Evolutionary conservation across 2,797 vertebrate species (phyloP).

Genomic region (Myotis vivesi): DNA sequence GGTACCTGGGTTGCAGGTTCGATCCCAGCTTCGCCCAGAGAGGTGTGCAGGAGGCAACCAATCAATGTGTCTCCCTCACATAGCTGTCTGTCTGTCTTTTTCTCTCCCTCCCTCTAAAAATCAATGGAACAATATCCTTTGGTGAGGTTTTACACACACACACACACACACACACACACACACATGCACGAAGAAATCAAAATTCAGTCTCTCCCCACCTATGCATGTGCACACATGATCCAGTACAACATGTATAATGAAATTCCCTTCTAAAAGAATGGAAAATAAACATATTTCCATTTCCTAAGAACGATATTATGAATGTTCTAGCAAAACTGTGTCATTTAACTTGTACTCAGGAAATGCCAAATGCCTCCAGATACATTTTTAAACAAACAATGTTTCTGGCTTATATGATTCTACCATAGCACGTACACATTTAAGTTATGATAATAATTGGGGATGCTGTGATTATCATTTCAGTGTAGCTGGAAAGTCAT

Average conservation of each 20-base stretch:
- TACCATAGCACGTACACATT: not conserved
- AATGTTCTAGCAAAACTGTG: not conserved
- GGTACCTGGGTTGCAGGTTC: no score
- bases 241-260: not conserved
- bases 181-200: not conserved
- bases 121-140: no score
- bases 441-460: not conserved
- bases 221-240: rapidly evolving
- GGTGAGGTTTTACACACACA: no score
- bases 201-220: not conserved
- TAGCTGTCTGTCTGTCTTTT: no score
- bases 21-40: no score
- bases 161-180: no score
- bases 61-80: no score
- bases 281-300: not conserved
- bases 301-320: not conserved
- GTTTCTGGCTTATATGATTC: not conserved
- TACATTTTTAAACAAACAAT: not conserved
- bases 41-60: no score
- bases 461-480: not conserved
- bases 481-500: not conserved
- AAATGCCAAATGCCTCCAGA: not conserved
- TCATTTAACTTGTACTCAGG: not conserved
- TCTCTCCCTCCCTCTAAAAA: no score
- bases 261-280: not conserved